Evolutionary conservation across 2,113 vertebrate genomes (phyloP), one percentile per base, ranked within the genome.

Genomic region (Eclectus roratus): DNA sequence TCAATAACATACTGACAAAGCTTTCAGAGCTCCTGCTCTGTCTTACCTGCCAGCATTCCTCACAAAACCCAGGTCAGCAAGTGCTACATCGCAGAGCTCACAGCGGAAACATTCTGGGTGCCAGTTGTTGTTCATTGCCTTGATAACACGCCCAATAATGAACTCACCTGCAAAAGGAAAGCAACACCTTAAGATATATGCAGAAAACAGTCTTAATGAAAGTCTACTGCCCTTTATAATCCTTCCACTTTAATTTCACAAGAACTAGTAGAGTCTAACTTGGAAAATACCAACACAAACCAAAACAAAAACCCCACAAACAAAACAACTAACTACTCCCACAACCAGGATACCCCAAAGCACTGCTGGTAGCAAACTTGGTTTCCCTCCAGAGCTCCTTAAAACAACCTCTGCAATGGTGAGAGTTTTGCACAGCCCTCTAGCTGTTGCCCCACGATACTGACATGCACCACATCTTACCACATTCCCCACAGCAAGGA

Each of bases 71-170:
- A 98, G 84, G 90, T 98, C 98, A 43, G 98, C 98, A 92, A 98
- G 97, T 27, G 81, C 97, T 41, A 97, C 92, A 1, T 98, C 96
- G 1, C 98, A 98, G 50, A 98, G 96, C 87, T 98, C 98, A 27
- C 98, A 98, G 87, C 98, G 97, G 96, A 98, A 98, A 72, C 98
- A 98, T 9, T 97, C 98, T 0, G 98, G 98, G 85, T 98, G 98
- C 98, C 98, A 98, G 87, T 97, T 98, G 87, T 96, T 98, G 90
- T 98, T 98, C 98, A 98, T 98, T n/a, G 98, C 98, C 95, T 98
- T 98, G 97, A 98, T 98, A 71, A 98, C 98, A 2, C 98, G 97
- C 28, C 98, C 98, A 14, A 98, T 97, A 90, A 98, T 98, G 94
- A 98, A 98, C 84, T 98, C 98, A 2, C 98, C 98, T 98, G 61